Conservation (phyloP, 2,888 invertebrate species). For the Scaptomyza parva region DNA sequence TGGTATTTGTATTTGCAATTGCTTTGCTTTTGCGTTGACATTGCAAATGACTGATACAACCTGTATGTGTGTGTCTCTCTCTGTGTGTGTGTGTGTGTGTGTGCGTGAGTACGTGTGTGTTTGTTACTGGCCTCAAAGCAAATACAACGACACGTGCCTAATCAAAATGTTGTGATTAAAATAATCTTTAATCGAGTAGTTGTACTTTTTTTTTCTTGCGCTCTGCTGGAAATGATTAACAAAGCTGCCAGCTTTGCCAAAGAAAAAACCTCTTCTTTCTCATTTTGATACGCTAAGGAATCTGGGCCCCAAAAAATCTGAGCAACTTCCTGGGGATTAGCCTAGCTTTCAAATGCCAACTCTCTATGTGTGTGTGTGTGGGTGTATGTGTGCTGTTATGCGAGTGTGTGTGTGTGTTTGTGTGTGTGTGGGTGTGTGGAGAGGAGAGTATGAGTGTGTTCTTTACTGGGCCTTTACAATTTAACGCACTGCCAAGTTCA, state of each 20-base stretch:
- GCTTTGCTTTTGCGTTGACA: conserved; percentile 64
- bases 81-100: conserved; percentile 4
- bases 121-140: conserved; percentile 1
- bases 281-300: conserved; percentile 44
- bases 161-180: conserved; percentile 73
- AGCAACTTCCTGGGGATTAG: conserved; percentile 75
- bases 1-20: conserved; percentile 65
- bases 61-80: conserved; percentile 11
- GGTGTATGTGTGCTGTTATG: conserved; percentile 16
- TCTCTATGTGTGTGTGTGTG: conserved; percentile 21
- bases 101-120: too few relatives aligned
- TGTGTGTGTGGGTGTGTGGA: conserved; percentile 20
- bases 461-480: conserved; percentile 73
- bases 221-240: conserved; percentile 61
- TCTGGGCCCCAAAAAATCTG: conserved; percentile 74
- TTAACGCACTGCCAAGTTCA: conserved; percentile 78
- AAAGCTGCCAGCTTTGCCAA: conserved; percentile 42
- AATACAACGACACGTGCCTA: conserved; percentile 68
- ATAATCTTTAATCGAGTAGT: conserved; percentile 61
- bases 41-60: too few relatives aligned
- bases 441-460: conserved; percentile 38
- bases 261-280: conserved; percentile 5
- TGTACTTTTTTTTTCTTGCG: too few relatives aligned
- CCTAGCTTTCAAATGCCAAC: conserved; percentile 55
- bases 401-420: conserved; percentile 20